These are phyloP conservation scores for Catocala fraxini DNA, from an alignment of 2,888 invertebrate genomes.

Conservation along the genomic window DNA sequence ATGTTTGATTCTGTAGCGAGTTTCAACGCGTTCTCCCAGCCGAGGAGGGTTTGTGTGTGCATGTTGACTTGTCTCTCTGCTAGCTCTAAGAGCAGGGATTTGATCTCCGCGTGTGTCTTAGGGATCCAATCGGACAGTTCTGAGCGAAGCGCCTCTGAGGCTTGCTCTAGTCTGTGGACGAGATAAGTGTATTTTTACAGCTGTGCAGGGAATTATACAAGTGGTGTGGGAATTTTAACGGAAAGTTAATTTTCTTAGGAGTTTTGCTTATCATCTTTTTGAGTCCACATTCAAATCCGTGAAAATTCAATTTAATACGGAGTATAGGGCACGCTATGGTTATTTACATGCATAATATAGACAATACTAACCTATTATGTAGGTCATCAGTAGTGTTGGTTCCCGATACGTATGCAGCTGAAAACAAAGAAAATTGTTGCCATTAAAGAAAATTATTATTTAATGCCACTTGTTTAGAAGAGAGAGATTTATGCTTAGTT, in stretches of 20 bases:
- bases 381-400: constrained; percentile 67
- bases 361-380: constrained; percentile 70
- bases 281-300: too few species aligned
- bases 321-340: too few species aligned
- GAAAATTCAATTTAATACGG: too few species aligned
- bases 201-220: too few species aligned
- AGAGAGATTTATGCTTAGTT: too few species aligned
- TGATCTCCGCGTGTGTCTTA: constrained; percentile 72
- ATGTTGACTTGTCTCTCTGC: constrained; percentile 70
- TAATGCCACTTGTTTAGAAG: too few species aligned
- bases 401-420: constrained; percentile 76
- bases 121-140: constrained; percentile 79
- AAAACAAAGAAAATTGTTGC: constrained; percentile 12
- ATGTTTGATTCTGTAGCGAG: constrained; percentile 65
- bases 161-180: constrained; percentile 72
- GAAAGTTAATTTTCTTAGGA: too few species aligned
- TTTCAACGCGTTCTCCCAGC: constrained; percentile 75
- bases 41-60: constrained; percentile 64
- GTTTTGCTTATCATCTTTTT: too few species aligned
- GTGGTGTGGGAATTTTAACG: too few species aligned
- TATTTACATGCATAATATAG: too few species aligned
- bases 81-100: constrained; percentile 67
- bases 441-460: too few species aligned
- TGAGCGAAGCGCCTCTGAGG: constrained; percentile 76
- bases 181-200: too few species aligned